Evolutionary conservation across 2,113 vertebrate genomes (phyloP).

Genomic region (Semicossyphus pulcher): DNA sequence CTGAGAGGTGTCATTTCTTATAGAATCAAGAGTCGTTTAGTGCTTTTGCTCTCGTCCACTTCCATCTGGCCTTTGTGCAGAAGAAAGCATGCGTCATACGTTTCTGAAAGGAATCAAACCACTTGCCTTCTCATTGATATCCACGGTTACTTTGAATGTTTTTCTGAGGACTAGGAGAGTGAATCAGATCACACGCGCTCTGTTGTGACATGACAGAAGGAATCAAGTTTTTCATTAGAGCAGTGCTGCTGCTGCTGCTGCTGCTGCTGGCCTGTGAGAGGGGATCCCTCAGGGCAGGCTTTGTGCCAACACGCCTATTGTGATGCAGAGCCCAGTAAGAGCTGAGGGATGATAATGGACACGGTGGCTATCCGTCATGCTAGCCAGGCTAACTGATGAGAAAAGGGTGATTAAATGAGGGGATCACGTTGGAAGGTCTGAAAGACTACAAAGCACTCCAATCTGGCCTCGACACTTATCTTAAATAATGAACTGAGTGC

Average conservation of each 20-base stretch:
- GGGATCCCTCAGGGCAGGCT: conserved; percentile 70
- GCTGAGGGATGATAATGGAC: conserved; percentile 65
- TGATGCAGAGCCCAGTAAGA: conserved; percentile 66
- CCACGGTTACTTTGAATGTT: neutral
- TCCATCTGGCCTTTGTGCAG: conserved; percentile 46
- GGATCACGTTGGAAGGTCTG: conserved; percentile 49
- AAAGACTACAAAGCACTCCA: conserved; percentile 54
- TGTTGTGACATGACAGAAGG: conserved; percentile 43
- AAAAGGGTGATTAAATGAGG: conserved; percentile 66
- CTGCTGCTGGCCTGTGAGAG: conserved; percentile 33
- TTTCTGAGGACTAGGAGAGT: conserved; percentile 7
- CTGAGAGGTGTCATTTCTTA: conserved; percentile 45
- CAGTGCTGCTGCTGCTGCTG: conserved; percentile 32
- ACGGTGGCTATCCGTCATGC: conserved; percentile 61
- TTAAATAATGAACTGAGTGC: conserved; percentile 57
- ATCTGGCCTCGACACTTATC: conserved; percentile 48
- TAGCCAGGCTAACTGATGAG: conserved; percentile 50
- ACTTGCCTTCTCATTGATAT: neutral
- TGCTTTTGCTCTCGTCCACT: conserved; percentile 18
- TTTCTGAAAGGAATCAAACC: conserved; percentile 9
- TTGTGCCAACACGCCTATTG: conserved; percentile 76
- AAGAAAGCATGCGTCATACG: conserved; percentile 12
- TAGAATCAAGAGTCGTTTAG: neutral
- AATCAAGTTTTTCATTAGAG: conserved; percentile 73
- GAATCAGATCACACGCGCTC: conserved; percentile 8